Evolutionary conservation across 2,113 vertebrate species (phyloP).

Genomic region (Nothocercus julius): DNA sequence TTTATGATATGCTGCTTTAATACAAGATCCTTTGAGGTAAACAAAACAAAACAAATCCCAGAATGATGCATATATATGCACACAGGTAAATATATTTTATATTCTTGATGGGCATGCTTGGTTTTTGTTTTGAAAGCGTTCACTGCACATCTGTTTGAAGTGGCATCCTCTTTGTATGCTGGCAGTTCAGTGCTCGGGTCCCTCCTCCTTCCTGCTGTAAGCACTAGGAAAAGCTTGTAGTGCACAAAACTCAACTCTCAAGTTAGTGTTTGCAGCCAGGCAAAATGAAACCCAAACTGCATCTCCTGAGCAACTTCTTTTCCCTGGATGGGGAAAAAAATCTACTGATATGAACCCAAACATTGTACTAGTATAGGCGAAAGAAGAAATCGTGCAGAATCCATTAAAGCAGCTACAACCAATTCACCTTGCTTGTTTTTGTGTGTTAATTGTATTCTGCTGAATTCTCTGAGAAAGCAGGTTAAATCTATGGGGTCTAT

Average conservation of each 20-base stretch:
- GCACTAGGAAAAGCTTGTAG: neutral
- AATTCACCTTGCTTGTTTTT: slow-evolving; percentile 21
- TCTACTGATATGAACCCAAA: slow-evolving; percentile 13
- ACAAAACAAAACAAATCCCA: neutral
- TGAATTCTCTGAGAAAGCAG: slow-evolving; percentile 9
- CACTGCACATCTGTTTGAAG: neutral
- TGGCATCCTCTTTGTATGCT: slow-evolving; percentile 14
- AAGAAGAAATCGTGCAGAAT: slow-evolving; percentile 47
- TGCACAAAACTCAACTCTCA: neutral
- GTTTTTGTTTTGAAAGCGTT: neutral
- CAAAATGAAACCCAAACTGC: neutral
- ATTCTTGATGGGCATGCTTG: slow-evolving; percentile 24
- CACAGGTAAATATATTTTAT: neutral
- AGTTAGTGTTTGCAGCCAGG: neutral
- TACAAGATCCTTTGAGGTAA: slow-evolving; percentile 28
- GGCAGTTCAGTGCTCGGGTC: neutral
- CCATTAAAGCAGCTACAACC: slow-evolving; percentile 51
- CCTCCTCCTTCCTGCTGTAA: neutral
- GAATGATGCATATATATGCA: slow-evolving; percentile 31
- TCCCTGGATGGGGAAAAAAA: slow-evolving; percentile 11
- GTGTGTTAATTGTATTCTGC: slow-evolving; percentile 8
- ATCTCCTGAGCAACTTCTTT: neutral
- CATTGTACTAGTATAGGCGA: slow-evolving; percentile 18
- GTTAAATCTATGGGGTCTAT: slow-evolving; percentile 1
- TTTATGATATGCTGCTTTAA: slow-evolving; percentile 29